These are phyloP conservation scores for Xiphydria camelus DNA, from an alignment of 2,888 invertebrate species.

Conservation along the genomic window DNA sequence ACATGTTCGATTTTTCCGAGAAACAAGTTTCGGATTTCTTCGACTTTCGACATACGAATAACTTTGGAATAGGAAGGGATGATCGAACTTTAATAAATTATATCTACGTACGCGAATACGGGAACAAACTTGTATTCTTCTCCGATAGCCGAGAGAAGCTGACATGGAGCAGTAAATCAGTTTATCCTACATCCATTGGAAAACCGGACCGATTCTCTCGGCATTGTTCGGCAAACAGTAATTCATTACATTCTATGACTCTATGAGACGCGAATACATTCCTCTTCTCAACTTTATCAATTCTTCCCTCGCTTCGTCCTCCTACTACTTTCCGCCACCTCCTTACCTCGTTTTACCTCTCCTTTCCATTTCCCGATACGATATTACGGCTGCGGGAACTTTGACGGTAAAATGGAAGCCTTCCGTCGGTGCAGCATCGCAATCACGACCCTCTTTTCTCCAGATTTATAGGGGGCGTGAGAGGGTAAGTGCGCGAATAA, in stretches of 20 bases:
- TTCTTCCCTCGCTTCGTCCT: constrained; percentile 23
- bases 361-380: too few species aligned
- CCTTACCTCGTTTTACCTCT: too few species aligned
- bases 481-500: neutral
- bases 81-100: constrained; percentile 35
- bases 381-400: constrained; percentile 25
- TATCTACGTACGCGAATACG: too few species aligned
- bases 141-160: too few species aligned
- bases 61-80: constrained; percentile 20
- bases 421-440: constrained; percentile 30
- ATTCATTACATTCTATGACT: constrained; percentile 46
- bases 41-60: constrained; percentile 34
- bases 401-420: constrained; percentile 31
- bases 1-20: too few species aligned
- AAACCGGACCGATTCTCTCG: constrained; percentile 27
- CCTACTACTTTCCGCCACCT: constrained; percentile 18
- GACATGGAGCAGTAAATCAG: constrained; percentile 40
- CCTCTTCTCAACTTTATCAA: neutral
- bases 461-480: neutral
- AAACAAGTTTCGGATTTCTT: constrained; percentile 4
- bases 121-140: too few species aligned
- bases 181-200: constrained; percentile 31
- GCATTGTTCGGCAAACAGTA: constrained; percentile 47
- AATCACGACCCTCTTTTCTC: constrained; percentile 30
- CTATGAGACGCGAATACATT: constrained; percentile 37